Evolutionary conservation across 2,797 vertebrate species (phyloP), one percentile per base, ranked within the genome.

Genomic region (Syngnathus acus): DNA sequence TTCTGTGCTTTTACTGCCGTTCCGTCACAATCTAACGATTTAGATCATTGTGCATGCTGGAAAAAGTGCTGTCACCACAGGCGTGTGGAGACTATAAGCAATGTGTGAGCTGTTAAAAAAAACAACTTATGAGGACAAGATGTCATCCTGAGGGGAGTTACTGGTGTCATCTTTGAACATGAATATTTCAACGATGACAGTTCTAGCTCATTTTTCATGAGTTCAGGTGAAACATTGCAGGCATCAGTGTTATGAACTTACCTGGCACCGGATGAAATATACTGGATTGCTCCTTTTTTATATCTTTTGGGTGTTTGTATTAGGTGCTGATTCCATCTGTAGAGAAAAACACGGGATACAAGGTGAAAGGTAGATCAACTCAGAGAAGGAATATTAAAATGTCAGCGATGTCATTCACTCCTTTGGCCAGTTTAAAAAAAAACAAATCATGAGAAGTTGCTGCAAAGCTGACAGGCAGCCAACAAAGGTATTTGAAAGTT

Each of bases 291-390:
- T 67, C 67, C 67, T 74, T 71, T 65, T 69, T 70, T 82, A 69
- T 54, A 78, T 70, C 73, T 84, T 81, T 82, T 89, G 1, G 68
- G 79, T 68, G 76, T 72, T 62, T 67, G 68, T 76, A 68, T 16
- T 65, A 73, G 58, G 77, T 68, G 71, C 66, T 32, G 78, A 73
- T 72, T 89, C 88, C 89, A 91, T 92, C 91, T 92, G 88, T 45
- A 38, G 73, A 73, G 62, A 77, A 69, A 77, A 70, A 74, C 1
- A 65, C 32, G 55, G 54, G 63, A 38, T 5, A 19, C 4, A 32
- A 51, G 48, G 11, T 50, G 5, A 65, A 39, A 4, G 38, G 45
- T 17, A 64, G 38, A 64, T 64, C 16, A 51, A 40, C 10, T 23
- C 19, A 39, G 45, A 64, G 7, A 48, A 38, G 23, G 45, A 48